phyloP scores from a whole-genome alignment of 2,888 invertebrate species.

The Acleris holmiana region DNA sequence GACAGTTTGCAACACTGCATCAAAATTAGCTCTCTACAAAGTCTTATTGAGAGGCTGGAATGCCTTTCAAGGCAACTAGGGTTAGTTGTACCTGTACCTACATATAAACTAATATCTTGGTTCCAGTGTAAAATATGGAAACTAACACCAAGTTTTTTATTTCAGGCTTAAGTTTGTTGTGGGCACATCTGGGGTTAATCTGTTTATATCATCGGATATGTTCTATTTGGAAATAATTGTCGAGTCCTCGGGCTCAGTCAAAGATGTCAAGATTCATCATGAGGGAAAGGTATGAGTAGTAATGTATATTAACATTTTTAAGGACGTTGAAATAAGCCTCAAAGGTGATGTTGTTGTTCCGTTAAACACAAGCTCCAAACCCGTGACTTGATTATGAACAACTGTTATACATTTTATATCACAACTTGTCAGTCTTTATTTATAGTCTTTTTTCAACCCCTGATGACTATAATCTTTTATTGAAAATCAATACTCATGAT shows the following conservation, averaged over 20 bases:
- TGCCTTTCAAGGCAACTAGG: conserved; percentile 95
- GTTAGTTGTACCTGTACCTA: conserved; percentile 63
- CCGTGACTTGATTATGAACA: too few species aligned
- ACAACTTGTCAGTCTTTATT: too few species aligned
- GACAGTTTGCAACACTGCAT: conserved; percentile 97
- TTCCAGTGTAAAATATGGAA: neutral
- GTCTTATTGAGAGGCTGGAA: conserved; percentile 95
- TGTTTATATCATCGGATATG: conserved; percentile 98
- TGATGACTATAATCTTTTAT: too few species aligned
- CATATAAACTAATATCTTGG: neutral
- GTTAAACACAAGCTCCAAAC: too few species aligned
- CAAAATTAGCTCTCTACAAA: conserved; percentile 95
- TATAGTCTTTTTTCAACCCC: too few species aligned
- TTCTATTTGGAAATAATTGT: conserved; percentile 96
- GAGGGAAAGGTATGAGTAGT: conserved; percentile 88
- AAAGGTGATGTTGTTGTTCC: too few species aligned
- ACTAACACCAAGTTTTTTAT: conserved; percentile 32
- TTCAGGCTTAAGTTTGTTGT: conserved; percentile 93
- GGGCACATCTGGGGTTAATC: conserved; percentile 90
- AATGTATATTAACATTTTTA: neutral
- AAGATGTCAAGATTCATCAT: conserved; percentile 95
- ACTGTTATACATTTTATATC: too few species aligned
- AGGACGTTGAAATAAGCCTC: conserved; percentile 1
- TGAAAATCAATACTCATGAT: too few species aligned
- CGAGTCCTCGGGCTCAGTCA: conserved; percentile 92